Evolutionary conservation across 2,797 vertebrate genomes (phyloP).

Genomic region (Holocentrus rufus): DNA sequence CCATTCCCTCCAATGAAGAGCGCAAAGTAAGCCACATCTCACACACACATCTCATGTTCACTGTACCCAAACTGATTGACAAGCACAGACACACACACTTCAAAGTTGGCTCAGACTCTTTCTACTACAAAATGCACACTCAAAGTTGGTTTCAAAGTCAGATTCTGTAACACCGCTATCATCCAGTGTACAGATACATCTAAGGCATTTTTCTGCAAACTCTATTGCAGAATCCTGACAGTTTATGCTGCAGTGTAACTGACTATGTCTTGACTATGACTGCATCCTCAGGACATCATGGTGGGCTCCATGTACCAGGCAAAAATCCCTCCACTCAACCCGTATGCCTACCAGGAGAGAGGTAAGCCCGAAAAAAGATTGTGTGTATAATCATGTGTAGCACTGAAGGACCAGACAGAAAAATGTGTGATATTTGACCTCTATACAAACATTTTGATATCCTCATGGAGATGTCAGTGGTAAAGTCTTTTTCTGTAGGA

Average conservation of each 20-base stretch:
- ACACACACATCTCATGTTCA: not conserved
- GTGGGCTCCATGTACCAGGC: constrained; percentile 94
- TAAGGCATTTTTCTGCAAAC: not conserved
- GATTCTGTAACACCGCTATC: not conserved
- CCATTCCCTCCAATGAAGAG: constrained; percentile 88
- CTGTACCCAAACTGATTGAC: not conserved
- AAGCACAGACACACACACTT: too few species aligned
- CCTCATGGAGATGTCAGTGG: too few species aligned
- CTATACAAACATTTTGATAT: too few species aligned
- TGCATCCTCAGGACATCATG: constrained; percentile 89
- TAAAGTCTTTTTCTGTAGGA: too few species aligned
- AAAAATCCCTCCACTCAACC: constrained; percentile 85
- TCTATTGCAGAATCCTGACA: too few species aligned
- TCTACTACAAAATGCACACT: not conserved
- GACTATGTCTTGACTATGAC: constrained; percentile 26
- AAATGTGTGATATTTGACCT: too few species aligned
- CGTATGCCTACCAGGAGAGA: constrained; percentile 82
- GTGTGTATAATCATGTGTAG: not conserved
- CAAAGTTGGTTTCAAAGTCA: not conserved
- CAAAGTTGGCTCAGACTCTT: too few species aligned
- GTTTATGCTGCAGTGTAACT: not conserved
- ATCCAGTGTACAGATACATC: not conserved
- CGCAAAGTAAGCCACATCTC: constrained; percentile 91
- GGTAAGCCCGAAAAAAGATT: constrained; percentile 72
- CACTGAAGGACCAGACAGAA: not conserved